Evolutionary conservation across 2,113 vertebrate genomes (phyloP), one percentile per base, ranked within the genome.

Genomic region (Percopsis transmontana): DNA sequence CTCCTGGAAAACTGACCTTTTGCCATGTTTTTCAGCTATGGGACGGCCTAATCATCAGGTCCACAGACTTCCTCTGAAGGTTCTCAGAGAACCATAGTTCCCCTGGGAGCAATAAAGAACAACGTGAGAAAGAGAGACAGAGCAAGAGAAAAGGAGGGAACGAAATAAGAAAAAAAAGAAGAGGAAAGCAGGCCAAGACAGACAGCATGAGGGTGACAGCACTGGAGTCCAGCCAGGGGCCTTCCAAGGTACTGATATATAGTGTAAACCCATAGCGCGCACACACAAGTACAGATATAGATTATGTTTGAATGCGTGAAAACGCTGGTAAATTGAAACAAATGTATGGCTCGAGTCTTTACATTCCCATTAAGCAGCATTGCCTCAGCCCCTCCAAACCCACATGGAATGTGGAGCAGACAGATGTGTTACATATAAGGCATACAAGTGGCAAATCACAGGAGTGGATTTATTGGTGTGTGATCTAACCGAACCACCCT

Each of bases 1-100:
- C 54, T 9, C 1, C 42, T 52, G 55, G 16, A 59, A 66, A 83
- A 65, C 10, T 47, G 72, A 84, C 81, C 53, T 87, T 84, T 83
- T 68, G 63, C 66, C 40, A 55, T 65, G 33, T 65, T 66, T 66
- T 62, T 63, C 14, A 5, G 61, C 48, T 39, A 20, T 51, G n/a
- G 57, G 27, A 54, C 14, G 59, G 54, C 48, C 41, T 66, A 64
- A 71, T 70, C 74, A 66, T 66, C 73, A 52, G 24, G 57, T 70
- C 47, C 65, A 62, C n/a, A n/a, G 57, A 52, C 72, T 72, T 72
- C 64, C 57, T 70, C 70, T 68, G 74, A 82, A 53, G 72, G 69
- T 51, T 84, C 70, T 69, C n/a, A 51, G 48, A 13, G 47, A 59
- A 42, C 21, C 27, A 8, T 41, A 45, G 38, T 45, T 16, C 42